Percentiles rank a stretch among this genome's conserved stretches.
Evolutionary conservation across 2,797 vertebrate genomes (phyloP).

Genomic region (Cynopterus sphinx): DNA sequence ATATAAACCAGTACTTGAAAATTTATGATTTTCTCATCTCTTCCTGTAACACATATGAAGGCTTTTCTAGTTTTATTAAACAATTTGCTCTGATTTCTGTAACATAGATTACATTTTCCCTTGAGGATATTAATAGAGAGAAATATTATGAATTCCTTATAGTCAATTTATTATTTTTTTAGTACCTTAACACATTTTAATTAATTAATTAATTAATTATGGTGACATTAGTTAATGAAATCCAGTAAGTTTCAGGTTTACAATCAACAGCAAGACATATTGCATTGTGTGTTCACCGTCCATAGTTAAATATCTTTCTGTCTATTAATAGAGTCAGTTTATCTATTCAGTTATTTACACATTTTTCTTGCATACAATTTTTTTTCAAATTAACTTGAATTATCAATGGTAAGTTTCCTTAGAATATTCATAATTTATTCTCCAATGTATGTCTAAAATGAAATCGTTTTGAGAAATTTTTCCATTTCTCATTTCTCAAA

Average conservation of each 20-base stretch:
- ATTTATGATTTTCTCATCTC: background rate
- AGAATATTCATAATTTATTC: background rate
- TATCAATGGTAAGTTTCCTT: background rate
- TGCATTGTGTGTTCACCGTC: no score
- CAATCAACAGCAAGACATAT: no score
- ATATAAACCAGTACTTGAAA: background rate
- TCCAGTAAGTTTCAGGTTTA: no score
- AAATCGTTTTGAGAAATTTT: slow-evolving; percentile 7
- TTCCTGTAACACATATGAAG: background rate
- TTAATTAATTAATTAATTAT: no score
- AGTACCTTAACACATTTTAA: background rate
- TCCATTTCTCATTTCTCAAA: background rate
- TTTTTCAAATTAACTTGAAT: slow-evolving; percentile 22
- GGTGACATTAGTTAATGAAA: no score
- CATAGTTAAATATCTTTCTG: no score
- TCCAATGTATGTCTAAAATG: background rate
- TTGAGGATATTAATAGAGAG: background rate
- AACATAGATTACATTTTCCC: slow-evolving; percentile 3
- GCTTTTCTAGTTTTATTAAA: slow-evolving; percentile 29
- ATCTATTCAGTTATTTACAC: slow-evolving; percentile 16
- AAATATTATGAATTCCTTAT: slow-evolving; percentile 55
- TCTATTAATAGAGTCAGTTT: background rate
- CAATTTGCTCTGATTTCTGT: slow-evolving; percentile 12
- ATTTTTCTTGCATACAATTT: background rate
- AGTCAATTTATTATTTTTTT: background rate